A percentile compares a stretch with the other conserved stretches of the same genome.
These are phyloP conservation scores for Aurelia sp. DNA, from an alignment of 30 jellyfish, hydroid and myxozoan genomes.

Conservation along the genomic window DNA sequence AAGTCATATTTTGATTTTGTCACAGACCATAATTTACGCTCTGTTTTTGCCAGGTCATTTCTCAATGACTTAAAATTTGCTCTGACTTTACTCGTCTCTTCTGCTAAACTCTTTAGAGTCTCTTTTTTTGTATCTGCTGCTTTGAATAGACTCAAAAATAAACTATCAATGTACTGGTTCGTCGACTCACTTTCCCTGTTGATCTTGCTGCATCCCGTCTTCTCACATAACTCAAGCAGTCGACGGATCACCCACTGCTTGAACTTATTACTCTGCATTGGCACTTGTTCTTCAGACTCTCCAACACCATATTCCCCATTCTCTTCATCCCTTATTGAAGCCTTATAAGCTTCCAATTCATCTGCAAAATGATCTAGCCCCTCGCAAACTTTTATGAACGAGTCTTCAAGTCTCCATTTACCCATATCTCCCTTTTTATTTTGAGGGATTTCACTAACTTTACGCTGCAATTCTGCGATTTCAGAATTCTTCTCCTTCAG, in stretches of 20 bases:
- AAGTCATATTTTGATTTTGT: background rate
- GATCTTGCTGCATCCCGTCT: background rate
- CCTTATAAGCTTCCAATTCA: background rate
- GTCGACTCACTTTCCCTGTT: background rate
- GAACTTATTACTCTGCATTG: background rate
- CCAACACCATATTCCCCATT: too few relatives aligned
- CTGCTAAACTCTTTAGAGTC: background rate
- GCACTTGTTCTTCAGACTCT: background rate
- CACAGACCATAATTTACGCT: too few relatives aligned
- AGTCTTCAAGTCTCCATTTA: background rate
- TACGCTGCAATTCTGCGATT: slow-evolving; percentile 1
- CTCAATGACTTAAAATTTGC: slow-evolving; percentile 8
- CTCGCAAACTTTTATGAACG: background rate
- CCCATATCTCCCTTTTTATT: background rate
- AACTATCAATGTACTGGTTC: background rate
- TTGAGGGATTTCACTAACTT: background rate
- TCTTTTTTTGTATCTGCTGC: slow-evolving; percentile 6
- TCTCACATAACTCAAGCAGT: slow-evolving; percentile 23
- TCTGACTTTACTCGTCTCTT: background rate
- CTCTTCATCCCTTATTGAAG: background rate
- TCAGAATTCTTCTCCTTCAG: slow-evolving; percentile 29
- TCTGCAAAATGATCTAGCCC: background rate
- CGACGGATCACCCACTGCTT: slow-evolving; percentile 16
- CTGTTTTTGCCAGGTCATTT: too few relatives aligned
- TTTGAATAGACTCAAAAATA: background rate